Conservation (phyloP, 2,888 invertebrate genomes). For the Hybos culiciformis region DNA sequence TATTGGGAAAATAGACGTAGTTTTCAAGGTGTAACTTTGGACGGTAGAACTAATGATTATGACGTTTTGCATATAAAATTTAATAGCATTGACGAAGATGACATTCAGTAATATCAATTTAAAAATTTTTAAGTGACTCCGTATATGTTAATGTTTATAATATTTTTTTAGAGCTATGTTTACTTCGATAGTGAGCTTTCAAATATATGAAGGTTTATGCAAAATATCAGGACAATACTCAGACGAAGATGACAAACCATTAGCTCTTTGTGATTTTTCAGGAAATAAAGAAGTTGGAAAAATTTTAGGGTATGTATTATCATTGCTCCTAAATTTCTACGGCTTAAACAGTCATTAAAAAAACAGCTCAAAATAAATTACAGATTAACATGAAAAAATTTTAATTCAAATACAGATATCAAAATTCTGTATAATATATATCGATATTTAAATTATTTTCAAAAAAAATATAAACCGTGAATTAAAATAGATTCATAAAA, state of each 20-base stretch:
- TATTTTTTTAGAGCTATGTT: not conserved
- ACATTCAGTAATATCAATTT: not conserved
- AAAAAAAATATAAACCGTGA: not conserved
- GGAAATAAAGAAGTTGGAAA: not conserved
- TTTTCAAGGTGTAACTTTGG: not conserved
- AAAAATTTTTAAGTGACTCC: not conserved
- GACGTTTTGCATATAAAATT: not conserved
- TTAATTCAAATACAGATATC: not conserved
- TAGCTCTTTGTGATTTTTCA: not conserved
- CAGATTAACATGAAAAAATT: not conserved
- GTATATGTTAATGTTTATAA: not conserved
- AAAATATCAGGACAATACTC: not conserved
- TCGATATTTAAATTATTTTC: not conserved
- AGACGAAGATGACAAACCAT: not conserved
- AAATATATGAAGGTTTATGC: slow-evolving; percentile 1
- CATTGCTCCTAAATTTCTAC: not conserved
- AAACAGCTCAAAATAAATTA: not conserved
- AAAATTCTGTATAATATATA: too few species aligned
- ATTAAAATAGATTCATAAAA: too few species aligned
- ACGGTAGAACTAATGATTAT: not conserved
- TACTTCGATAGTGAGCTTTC: not conserved
- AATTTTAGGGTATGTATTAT: not conserved
- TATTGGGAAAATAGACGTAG: not conserved
- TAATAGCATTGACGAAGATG: not conserved
- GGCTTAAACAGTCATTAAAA: too few species aligned